These are phyloP conservation scores for Habrosyne pyritoides DNA, from an alignment of 2,888 invertebrate genomes.

Conservation along the genomic window DNA sequence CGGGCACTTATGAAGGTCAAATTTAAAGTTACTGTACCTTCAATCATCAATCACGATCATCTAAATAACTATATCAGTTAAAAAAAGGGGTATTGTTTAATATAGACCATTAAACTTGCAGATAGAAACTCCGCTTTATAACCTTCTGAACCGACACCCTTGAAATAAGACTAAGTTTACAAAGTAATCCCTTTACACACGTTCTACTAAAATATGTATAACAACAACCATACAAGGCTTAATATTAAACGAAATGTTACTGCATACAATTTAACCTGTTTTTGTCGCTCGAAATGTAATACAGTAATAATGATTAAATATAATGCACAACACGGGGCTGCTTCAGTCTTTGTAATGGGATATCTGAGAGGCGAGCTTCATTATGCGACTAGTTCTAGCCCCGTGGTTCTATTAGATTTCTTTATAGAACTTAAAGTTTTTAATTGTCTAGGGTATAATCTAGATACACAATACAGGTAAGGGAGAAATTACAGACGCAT, in stretches of 20 bases:
- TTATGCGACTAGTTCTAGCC: neutral
- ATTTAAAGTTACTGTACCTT: too few species aligned
- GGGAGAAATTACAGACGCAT: too few species aligned
- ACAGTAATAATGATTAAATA: neutral
- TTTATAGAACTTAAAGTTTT: too few species aligned
- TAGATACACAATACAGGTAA: too few species aligned
- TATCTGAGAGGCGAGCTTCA: neutral
- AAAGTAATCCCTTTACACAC: neutral
- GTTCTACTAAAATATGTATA: neutral
- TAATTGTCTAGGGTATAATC: too few species aligned
- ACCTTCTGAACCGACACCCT: too few species aligned
- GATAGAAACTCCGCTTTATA: too few species aligned
- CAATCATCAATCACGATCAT: too few species aligned
- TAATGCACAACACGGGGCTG: neutral
- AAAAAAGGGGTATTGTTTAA: too few species aligned
- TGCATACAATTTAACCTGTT: neutral
- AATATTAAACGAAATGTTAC: neutral
- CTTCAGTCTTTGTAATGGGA: neutral
- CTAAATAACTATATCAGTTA: too few species aligned
- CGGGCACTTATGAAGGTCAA: too few species aligned
- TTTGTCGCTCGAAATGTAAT: neutral
- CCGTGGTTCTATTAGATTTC: neutral
- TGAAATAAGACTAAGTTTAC: neutral
- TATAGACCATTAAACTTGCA: too few species aligned
- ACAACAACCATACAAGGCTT: neutral